Conservation (phyloP, 2,888 invertebrate genomes). For the Germaria angustata region DNA sequence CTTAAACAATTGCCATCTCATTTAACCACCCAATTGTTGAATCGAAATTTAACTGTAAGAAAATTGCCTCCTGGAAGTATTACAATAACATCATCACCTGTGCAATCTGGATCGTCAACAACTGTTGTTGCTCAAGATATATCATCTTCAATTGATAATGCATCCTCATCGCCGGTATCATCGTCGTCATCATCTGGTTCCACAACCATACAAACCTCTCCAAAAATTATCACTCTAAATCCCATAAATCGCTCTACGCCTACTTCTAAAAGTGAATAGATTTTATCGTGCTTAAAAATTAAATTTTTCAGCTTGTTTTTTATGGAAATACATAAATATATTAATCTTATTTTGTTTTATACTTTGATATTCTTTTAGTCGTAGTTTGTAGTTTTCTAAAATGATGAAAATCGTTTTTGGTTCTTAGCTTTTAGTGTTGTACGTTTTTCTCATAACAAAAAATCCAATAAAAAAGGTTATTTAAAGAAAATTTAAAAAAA, state of each 20-base stretch:
- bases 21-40: conserved; percentile 71
- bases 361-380: background rate
- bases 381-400: background rate
- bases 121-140: conserved; percentile 1
- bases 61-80: conserved; percentile 71
- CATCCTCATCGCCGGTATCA: conserved; percentile 28
- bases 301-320: conserved; percentile 43
- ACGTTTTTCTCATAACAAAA: background rate
- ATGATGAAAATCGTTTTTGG: conserved; percentile 6
- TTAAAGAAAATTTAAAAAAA: background rate
- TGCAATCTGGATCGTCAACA: conserved; percentile 33
- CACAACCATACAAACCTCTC: conserved; percentile 68
- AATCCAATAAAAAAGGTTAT: background rate
- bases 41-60: conserved; percentile 74
- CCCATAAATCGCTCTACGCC: conserved; percentile 67
- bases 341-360: conserved; percentile 9
- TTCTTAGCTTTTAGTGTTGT: background rate
- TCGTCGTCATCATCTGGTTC: conserved; percentile 30
- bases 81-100: conserved; percentile 65
- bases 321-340: conserved; percentile 9
- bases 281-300: conserved; percentile 33
- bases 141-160: background rate
- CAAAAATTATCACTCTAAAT: conserved; percentile 70
- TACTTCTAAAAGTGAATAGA: conserved; percentile 46
- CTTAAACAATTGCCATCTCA: conserved; percentile 72